Conservation (phyloP, 92 coral and sea anemone genomes). For the Paragorgia papillata region DNA sequence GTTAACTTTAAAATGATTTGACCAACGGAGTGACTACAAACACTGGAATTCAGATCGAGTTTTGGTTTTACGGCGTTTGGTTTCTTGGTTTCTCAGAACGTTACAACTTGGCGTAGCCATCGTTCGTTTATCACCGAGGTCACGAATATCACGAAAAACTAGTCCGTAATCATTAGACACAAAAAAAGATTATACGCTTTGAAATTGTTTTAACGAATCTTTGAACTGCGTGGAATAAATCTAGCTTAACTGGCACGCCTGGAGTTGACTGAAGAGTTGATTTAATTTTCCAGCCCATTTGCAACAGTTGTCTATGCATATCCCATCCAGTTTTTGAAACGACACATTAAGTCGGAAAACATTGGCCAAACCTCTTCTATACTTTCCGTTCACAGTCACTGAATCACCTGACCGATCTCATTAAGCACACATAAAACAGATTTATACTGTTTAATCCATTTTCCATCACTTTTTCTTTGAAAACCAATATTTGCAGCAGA, state of each 20-base stretch:
- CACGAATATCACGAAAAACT: slow-evolving; percentile 16
- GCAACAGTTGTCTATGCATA: slow-evolving; percentile 31
- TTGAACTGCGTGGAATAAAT: slow-evolving; percentile 39
- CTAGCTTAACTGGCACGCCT: slow-evolving; percentile 9
- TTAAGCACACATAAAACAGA: slow-evolving; percentile 20
- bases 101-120: slow-evolving; percentile 12
- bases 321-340: slow-evolving; percentile 7
- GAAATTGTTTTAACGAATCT: slow-evolving; percentile 10
- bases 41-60: too few species aligned
- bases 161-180: slow-evolving; percentile 43
- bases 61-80: too few species aligned
- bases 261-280: slow-evolving; percentile 25
- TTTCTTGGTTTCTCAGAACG: too few species aligned
- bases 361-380: slow-evolving; percentile 23
- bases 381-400: slow-evolving; percentile 23
- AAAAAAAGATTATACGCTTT: background rate
- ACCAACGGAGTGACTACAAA: too few species aligned
- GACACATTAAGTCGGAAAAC: background rate
- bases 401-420: background rate
- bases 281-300: slow-evolving; percentile 1
- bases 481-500: slow-evolving; percentile 47
- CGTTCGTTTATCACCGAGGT: slow-evolving; percentile 34
- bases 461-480: slow-evolving; percentile 26
- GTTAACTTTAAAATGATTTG: too few species aligned
- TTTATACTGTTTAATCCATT: slow-evolving; percentile 12